Evolutionary conservation across 2,797 vertebrate genomes (phyloP).

Genomic region (Todus mexicanus): DNA sequence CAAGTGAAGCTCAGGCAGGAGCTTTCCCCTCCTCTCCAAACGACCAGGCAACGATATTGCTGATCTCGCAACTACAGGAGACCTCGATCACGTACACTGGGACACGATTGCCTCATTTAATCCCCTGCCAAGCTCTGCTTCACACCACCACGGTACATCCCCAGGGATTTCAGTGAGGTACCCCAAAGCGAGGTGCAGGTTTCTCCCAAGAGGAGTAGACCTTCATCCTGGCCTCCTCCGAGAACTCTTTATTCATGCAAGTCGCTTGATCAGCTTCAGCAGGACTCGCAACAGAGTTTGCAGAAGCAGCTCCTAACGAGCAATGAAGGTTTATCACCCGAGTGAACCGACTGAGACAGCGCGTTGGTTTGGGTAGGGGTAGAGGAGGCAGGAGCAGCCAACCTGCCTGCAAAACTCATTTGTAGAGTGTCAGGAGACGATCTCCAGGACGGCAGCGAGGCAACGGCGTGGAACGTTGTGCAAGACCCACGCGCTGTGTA

Average conservation of each 20-base stretch:
- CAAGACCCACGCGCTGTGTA: rapidly evolving
- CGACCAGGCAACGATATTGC: rapidly evolving
- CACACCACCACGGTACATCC: rapidly evolving
- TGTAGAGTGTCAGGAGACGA: not conserved
- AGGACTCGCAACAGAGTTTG: not conserved
- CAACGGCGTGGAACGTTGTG: rapidly evolving
- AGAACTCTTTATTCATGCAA: not conserved
- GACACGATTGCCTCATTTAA: not conserved
- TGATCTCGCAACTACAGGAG: not conserved
- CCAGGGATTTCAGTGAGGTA: not conserved
- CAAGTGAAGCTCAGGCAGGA: not conserved
- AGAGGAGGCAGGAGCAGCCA: not conserved
- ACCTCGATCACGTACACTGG: rapidly evolving
- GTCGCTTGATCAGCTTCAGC: not conserved
- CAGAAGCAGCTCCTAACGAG: rapidly evolving
- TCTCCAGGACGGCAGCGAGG: not conserved
- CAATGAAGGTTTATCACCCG: not conserved
- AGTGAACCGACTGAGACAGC: rapidly evolving
- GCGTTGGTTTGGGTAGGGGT: not conserved
- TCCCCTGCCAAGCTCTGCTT: not conserved
- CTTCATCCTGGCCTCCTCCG: not conserved
- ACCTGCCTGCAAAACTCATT: not conserved
- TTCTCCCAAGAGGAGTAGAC: not conserved
- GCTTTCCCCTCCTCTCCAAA: not conserved
- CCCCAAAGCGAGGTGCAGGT: not conserved